Evolutionary conservation across 2,113 vertebrate species (phyloP), one percentile per base, ranked within the genome.

Genomic region (Spea bombifrons): DNA sequence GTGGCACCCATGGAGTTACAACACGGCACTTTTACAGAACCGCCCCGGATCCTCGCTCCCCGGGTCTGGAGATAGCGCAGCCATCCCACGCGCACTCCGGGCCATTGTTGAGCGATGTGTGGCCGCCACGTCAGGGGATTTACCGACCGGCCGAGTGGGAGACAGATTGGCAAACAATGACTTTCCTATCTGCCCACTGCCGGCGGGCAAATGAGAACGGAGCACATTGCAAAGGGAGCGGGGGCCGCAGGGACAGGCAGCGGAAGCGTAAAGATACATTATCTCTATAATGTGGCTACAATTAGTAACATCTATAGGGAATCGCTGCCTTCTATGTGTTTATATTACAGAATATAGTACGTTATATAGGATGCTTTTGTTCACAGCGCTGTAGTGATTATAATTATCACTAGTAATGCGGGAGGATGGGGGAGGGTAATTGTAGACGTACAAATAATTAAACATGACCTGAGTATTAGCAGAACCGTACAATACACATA

Each of bases 401-500:
- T 30, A 1, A 30, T 30, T 30, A 30, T 30, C 30, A 30, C 30
- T 30, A 30, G 30, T 30, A 30, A 30, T 30, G 30, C 30, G 30
- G 30, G 30, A 30, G 59, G 59, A 5, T 15, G 15, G 5, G 15
- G 59, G 15, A 13, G 9, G 15, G 59, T 61, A 3, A 53, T 8
- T 53, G 7, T 10, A 53, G 10, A 10, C 50, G 50, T 46, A 6
- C n/a, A 55, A 68, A 57, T 5, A 59, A 6, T 16, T 76, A 15
- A 8, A 52, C 9, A 66, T 43, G 46, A 80, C 78, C 78, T 80
- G 78, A 80, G 78, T 68, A 80, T 67, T 59, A 74, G 59, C 17
- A 66, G 4, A 66, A 49, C 61, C 66, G 61, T 50, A 80, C 78
- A 61, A 67, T 67, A 74, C 64, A 57, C 16, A 69, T 52, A 78